These are phyloP conservation scores for Synanthedon tipuliformis DNA, from an alignment of 2,888 invertebrate species.

Conservation along the genomic window DNA sequence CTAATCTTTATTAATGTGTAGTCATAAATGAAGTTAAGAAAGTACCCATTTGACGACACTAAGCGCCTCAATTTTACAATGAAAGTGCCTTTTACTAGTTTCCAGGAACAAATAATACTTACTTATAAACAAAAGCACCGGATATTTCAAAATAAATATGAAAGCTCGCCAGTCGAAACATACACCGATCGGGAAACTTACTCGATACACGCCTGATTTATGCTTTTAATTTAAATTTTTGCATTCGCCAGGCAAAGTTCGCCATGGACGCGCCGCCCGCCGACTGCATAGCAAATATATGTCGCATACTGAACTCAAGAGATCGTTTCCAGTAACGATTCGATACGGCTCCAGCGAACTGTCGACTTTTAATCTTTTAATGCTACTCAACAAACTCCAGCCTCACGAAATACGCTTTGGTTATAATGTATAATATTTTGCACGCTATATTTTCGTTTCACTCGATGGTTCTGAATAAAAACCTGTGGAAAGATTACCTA, in stretches of 20 bases:
- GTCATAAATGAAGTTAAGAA: no score
- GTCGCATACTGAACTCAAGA: conserved; percentile 44
- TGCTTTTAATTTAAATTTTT: conserved; percentile 73
- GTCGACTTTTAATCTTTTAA: conserved; percentile 69
- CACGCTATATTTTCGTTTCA: not conserved
- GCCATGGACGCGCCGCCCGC: conserved; percentile 63
- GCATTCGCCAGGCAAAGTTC: conserved; percentile 65
- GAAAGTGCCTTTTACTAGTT: not conserved
- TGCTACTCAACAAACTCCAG: conserved; percentile 62
- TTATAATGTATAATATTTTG: conserved; percentile 9
- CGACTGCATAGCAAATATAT: conserved; percentile 67
- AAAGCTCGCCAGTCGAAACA: conserved; percentile 50
- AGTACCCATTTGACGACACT: no score
- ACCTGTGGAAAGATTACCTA: no score
- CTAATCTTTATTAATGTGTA: no score
- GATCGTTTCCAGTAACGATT: conserved; percentile 55
- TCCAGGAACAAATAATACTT: not conserved
- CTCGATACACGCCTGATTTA: conserved; percentile 70
- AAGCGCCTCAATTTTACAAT: no score
- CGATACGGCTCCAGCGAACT: conserved; percentile 59
- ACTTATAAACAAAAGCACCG: not conserved
- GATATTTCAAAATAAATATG: conserved; percentile 15
- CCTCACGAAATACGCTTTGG: conserved; percentile 28
- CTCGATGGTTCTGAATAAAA: no score
- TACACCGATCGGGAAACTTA: conserved; percentile 63